Percentiles rank a stretch among this genome's conserved stretches.
Evolutionary conservation across 2,888 invertebrate genomes (phyloP).

Genomic region (Chaetogeoica ovagalla): DNA sequence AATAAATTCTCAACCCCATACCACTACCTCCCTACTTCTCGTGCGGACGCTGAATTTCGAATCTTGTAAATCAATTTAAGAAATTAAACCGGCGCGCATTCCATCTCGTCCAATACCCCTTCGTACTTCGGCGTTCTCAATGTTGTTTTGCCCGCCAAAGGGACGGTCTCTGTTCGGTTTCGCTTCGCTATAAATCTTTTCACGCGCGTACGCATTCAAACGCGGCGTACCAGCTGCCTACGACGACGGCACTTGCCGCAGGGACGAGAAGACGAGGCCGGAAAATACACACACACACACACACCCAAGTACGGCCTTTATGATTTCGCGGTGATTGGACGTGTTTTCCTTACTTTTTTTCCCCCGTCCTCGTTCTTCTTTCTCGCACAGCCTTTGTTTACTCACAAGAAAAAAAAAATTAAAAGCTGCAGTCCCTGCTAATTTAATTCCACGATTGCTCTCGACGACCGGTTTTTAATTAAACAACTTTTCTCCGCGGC

Average conservation of each 20-base stretch:
- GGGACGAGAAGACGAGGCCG: not conserved
- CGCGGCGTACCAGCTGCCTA: not conserved
- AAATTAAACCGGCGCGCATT: constrained; percentile 45
- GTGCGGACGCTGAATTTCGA: not conserved
- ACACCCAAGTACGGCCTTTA: not conserved
- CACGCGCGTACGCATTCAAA: not conserved
- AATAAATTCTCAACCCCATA: no score
- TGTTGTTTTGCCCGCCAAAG: not conserved
- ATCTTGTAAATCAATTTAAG: constrained; percentile 47
- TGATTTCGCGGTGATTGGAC: constrained; percentile 16
- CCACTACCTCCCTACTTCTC: not conserved
- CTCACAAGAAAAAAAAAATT: no score
- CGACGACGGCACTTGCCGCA: no score
- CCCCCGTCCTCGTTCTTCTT: no score
- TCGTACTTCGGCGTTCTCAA: not conserved
- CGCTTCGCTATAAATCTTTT: constrained; percentile 36
- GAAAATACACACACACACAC: not conserved
- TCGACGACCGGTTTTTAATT: no score
- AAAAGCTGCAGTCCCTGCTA: no score
- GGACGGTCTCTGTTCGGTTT: not conserved
- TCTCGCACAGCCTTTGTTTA: no score
- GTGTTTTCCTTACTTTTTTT: no score
- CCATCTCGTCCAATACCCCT: constrained; percentile 4
- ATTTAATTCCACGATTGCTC: no score
- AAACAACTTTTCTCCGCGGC: no score